Percentiles rank a stretch among this genome's conserved stretches.
phyloP scores from a whole-genome alignment of 2,797 vertebrate genomes.

The Onychomys arenicola region DNA sequence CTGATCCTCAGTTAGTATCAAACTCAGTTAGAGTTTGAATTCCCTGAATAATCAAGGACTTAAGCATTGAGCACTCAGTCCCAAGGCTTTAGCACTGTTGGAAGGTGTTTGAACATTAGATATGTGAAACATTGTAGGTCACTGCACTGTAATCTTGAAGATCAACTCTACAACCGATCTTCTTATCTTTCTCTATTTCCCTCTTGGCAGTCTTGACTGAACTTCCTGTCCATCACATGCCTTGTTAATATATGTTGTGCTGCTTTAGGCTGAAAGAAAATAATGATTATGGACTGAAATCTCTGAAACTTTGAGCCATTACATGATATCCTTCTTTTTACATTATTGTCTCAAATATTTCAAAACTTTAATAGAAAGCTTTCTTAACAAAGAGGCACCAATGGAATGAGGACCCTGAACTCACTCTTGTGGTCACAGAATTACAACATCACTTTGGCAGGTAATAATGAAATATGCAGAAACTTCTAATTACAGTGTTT shows the following conservation, averaged over 20 bases:
- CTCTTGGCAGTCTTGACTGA: too few relatives aligned
- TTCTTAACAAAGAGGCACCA: not conserved
- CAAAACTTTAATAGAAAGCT: not conserved
- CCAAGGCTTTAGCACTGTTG: not conserved
- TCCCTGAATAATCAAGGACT: too few relatives aligned
- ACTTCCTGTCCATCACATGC: not conserved
- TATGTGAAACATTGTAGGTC: not conserved
- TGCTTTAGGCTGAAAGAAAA: not conserved
- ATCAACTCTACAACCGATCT: not conserved
- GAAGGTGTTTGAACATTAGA: not conserved
- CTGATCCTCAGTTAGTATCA: not conserved
- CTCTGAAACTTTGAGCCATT: too few relatives aligned
- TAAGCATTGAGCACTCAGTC: not conserved
- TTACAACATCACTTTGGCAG: not conserved
- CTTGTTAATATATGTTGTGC: too few relatives aligned
- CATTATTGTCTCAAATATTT: not conserved
- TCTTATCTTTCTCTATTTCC: not conserved
- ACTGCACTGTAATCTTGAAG: not conserved
- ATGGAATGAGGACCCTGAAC: not conserved
- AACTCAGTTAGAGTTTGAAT: not conserved
- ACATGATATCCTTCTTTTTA: not conserved
- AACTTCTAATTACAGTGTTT: not conserved
- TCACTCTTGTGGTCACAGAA: not conserved
- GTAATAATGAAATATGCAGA: not conserved
- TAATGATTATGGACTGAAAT: not conserved